Evolutionary conservation across 2,888 invertebrate species (phyloP).

Genomic region (Agapetus fuscipes): DNA sequence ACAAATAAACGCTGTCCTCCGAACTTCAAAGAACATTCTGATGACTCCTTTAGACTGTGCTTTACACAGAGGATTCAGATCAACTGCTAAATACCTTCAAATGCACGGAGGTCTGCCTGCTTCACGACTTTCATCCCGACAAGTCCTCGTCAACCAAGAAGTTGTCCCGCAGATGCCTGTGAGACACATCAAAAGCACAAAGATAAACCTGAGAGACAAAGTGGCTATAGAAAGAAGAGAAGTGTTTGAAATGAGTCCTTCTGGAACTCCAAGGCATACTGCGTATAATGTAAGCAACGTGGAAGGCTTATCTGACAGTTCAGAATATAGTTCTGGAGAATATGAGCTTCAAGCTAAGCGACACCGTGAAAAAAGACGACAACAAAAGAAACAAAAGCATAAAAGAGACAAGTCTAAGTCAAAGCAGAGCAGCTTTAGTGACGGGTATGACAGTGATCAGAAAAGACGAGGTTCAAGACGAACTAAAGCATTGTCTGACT

Average conservation of each 20-base stretch:
- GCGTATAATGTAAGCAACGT: slow-evolving; percentile 4
- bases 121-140: slow-evolving; percentile 48
- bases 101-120: slow-evolving; percentile 83
- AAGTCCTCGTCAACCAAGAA: slow-evolving; percentile 39
- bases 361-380: slow-evolving; percentile 27
- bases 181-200: slow-evolving; percentile 42
- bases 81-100: slow-evolving; percentile 87
- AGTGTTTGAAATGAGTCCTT: slow-evolving; percentile 40
- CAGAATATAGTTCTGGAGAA: slow-evolving; percentile 39
- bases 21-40: slow-evolving; percentile 72
- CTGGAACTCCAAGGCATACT: slow-evolving; percentile 28
- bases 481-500: slow-evolving; percentile 24
- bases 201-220: slow-evolving; percentile 41
- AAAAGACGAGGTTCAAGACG: slow-evolving; percentile 22
- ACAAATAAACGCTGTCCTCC: slow-evolving; percentile 73
- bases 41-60: slow-evolving; percentile 91
- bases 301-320: slow-evolving; percentile 29
- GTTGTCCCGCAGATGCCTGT: slow-evolving; percentile 38
- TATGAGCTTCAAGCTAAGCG: slow-evolving; percentile 32
- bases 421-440: slow-evolving; percentile 42
- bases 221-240: slow-evolving; percentile 44
- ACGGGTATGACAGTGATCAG: slow-evolving; percentile 40
- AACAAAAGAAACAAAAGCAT: slow-evolving; percentile 24
- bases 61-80: slow-evolving; percentile 72
- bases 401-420: slow-evolving; percentile 30